phyloP scores from a whole-genome alignment of 2,888 invertebrate genomes.

The Rapana venosa region DNA sequence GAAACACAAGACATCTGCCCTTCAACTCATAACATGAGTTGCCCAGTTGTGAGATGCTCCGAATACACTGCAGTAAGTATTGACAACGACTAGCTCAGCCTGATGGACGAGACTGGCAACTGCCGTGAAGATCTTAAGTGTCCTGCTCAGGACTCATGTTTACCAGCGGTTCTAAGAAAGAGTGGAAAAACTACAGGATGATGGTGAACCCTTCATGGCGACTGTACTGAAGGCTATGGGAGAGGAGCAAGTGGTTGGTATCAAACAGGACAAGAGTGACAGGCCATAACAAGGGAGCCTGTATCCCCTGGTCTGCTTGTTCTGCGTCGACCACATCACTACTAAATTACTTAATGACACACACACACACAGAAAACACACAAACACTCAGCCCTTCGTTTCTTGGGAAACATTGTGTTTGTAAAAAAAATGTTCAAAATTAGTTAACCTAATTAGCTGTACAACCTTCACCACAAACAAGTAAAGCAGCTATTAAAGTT shows the following conservation, averaged over 20 bases:
- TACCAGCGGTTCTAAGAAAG: constrained; percentile 81
- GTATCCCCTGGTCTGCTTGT: neutral
- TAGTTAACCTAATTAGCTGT: no score
- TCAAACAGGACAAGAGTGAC: constrained; percentile 8
- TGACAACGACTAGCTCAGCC: constrained; percentile 93
- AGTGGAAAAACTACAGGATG: constrained; percentile 42
- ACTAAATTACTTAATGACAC: constrained; percentile 40
- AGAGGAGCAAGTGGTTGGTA: constrained; percentile 52
- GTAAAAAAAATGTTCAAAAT: no score
- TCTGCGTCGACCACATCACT: neutral
- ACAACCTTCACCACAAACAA: no score
- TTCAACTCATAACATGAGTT: constrained; percentile 99
- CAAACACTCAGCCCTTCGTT: neutral
- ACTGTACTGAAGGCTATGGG: constrained; percentile 62
- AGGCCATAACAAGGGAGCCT: neutral
- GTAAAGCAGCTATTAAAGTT: no score
- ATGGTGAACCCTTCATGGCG: constrained; percentile 53
- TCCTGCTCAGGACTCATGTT: constrained; percentile 91
- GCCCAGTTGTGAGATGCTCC: constrained; percentile 97
- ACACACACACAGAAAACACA: no score
- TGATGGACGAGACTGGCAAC: constrained; percentile 97
- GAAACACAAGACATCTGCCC: constrained; percentile 99
- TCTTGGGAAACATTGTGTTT: no score
- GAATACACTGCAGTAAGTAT: constrained; percentile 93
- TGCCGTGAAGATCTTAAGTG: constrained; percentile 96